Conservation (phyloP, 2,888 invertebrate genomes). For the Ditylenchus weischeri region DNA sequence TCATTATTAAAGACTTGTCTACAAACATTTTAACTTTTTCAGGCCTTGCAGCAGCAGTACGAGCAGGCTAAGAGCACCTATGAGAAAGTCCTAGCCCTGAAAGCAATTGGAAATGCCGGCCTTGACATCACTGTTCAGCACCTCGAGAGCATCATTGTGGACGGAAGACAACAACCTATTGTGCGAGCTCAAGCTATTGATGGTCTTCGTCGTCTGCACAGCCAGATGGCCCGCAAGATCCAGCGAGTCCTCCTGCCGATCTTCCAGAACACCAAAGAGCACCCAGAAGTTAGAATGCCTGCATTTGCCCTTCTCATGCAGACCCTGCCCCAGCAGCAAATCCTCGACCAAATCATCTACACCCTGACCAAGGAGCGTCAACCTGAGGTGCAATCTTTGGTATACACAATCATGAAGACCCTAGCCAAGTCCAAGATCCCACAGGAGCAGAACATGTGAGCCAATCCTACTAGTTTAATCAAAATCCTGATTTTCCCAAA, state of each 20-base stretch:
- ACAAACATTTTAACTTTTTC: neutral
- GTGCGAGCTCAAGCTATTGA: constrained; percentile 44
- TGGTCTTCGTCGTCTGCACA: constrained; percentile 36
- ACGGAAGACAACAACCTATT: constrained; percentile 30
- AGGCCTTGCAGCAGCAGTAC: constrained; percentile 1
- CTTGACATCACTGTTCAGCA: constrained; percentile 44
- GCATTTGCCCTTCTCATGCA: constrained; percentile 38
- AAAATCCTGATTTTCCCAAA: neutral
- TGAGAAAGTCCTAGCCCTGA: neutral
- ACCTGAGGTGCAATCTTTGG: constrained; percentile 21
- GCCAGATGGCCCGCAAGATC: constrained; percentile 22
- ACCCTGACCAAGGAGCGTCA: too few species aligned
- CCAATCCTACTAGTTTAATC: neutral
- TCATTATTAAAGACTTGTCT: too few species aligned
- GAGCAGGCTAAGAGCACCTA: neutral
- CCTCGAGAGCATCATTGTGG: constrained; percentile 53
- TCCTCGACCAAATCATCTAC: too few species aligned
- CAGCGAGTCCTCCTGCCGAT: too few species aligned
- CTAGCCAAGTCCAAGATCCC: constrained; percentile 30
- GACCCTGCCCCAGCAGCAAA: constrained; percentile 2
- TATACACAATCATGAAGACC: constrained; percentile 24
- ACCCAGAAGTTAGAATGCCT: constrained; percentile 6
- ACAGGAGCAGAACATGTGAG: constrained; percentile 6
- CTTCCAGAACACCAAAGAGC: too few species aligned
- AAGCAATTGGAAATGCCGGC: neutral